Evolutionary conservation across 2,797 vertebrate species (phyloP).

Genomic region (Anguilla megastoma): DNA sequence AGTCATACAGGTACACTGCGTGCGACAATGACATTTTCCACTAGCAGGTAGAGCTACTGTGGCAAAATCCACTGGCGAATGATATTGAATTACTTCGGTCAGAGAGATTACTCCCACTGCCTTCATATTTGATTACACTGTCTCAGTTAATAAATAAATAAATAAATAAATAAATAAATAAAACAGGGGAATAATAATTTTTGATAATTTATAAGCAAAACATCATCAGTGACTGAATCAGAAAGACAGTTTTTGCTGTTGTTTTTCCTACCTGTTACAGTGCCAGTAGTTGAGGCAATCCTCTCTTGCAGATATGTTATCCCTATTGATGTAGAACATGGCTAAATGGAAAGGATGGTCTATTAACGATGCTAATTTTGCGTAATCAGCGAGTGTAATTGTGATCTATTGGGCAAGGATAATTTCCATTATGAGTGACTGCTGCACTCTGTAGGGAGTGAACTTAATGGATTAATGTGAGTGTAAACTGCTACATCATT

Average conservation of each 20-base stretch:
- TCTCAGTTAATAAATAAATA: background rate
- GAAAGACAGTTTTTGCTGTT: background rate
- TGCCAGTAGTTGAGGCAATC: background rate
- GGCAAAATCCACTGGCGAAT: conserved; percentile 14
- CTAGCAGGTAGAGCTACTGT: background rate
- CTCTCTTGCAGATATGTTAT: background rate
- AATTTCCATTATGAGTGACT: background rate
- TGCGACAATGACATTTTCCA: conserved; percentile 14
- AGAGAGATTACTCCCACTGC: conserved; percentile 16
- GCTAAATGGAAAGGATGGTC: background rate
- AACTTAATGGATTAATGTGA: background rate
- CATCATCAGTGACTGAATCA: background rate
- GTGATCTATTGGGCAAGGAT: background rate
- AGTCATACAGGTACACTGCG: conserved; percentile 18
- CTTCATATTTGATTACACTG: conserved; percentile 26
- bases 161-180: background rate
- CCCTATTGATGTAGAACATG: background rate
- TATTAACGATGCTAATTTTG: background rate
- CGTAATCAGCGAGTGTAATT: background rate
- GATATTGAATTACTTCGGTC: conserved; percentile 21
- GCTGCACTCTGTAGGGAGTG: background rate
- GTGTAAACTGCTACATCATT: background rate
- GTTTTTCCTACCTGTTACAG: background rate
- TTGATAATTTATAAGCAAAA: background rate
- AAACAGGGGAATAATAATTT: background rate